A percentile compares a stretch with the other conserved stretches of the same genome.
Conservation (phyloP, 53 echinoderm and acorn worm genomes). For the Stichopus horrens region DNA sequence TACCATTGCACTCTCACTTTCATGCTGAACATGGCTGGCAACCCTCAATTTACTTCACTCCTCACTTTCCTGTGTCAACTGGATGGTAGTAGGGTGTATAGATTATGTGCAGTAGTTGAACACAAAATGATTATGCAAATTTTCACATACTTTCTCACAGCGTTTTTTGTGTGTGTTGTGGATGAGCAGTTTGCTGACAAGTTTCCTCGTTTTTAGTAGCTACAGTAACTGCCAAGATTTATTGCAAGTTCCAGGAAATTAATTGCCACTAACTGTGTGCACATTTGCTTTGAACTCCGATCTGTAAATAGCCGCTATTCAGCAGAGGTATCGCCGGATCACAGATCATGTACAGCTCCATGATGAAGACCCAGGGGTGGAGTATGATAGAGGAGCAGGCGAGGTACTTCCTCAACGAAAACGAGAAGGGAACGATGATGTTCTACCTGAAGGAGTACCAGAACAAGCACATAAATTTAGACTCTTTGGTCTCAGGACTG, state of each 20-base stretch:
- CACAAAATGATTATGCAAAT: too few relatives aligned
- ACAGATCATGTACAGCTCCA: constrained; percentile 78
- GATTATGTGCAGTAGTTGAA: too few relatives aligned
- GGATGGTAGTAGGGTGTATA: too few relatives aligned
- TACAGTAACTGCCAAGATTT: too few relatives aligned
- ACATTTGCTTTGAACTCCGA: not conserved
- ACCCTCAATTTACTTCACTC: too few relatives aligned
- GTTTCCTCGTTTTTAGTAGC: too few relatives aligned
- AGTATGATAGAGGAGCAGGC: constrained; percentile 96
- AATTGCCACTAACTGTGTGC: not conserved
- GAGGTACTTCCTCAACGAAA: constrained; percentile 77
- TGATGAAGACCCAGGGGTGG: constrained; percentile 83
- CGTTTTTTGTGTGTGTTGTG: too few relatives aligned
- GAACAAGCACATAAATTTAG: constrained; percentile 71
- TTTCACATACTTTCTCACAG: too few relatives aligned
- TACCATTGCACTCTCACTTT: too few relatives aligned
- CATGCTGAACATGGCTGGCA: too few relatives aligned
- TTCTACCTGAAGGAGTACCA: constrained; percentile 92
- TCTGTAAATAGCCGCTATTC: constrained; percentile 67
- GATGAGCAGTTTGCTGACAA: too few relatives aligned
- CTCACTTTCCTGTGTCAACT: too few relatives aligned
- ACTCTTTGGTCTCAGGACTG: constrained; percentile 82
- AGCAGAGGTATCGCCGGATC: constrained; percentile 86
- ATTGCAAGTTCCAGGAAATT: not conserved
- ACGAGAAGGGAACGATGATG: constrained; percentile 96